Conservation (phyloP, 2,797 vertebrate species). For the Tadarida brasiliensis region DNA sequence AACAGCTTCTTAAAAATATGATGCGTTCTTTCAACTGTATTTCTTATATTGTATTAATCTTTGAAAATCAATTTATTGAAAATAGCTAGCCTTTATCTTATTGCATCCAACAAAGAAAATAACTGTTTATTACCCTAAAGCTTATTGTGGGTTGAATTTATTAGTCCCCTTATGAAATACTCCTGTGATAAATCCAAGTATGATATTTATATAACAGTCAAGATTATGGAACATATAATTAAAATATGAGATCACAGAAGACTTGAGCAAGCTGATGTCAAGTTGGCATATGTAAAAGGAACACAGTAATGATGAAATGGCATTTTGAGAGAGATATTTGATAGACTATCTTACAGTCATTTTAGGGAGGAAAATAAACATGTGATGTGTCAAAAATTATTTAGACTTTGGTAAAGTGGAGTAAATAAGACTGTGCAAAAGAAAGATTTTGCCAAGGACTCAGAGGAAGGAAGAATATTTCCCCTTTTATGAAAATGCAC, state of each 20-base stretch:
- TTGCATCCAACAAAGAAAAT: background rate
- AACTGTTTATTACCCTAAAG: background rate
- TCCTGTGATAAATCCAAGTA: conserved; percentile 20
- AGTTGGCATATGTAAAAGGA: background rate
- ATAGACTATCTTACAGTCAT: background rate
- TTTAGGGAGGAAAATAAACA: background rate
- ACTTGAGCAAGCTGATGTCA: background rate
- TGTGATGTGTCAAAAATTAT: background rate
- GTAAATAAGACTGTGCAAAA: background rate
- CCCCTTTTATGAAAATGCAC: background rate
- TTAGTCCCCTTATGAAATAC: conserved; percentile 30
- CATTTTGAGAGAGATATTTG: background rate
- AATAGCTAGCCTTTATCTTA: conserved; percentile 52
- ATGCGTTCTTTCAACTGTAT: background rate
- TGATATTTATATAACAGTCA: background rate
- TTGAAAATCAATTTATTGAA: conserved; percentile 62
- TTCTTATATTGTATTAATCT: conserved; percentile 1
- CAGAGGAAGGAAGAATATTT: background rate
- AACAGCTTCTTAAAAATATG: conserved; percentile 12
- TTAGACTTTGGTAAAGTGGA: background rate
- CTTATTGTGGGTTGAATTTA: background rate
- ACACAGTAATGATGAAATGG: background rate
- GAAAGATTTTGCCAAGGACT: background rate
- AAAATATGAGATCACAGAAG: background rate
- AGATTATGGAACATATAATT: background rate